Percentiles rank a stretch among this genome's conserved stretches.
These are phyloP conservation scores for Podiceps cristatus DNA, from an alignment of 2,113 vertebrate species.

Conservation along the genomic window DNA sequence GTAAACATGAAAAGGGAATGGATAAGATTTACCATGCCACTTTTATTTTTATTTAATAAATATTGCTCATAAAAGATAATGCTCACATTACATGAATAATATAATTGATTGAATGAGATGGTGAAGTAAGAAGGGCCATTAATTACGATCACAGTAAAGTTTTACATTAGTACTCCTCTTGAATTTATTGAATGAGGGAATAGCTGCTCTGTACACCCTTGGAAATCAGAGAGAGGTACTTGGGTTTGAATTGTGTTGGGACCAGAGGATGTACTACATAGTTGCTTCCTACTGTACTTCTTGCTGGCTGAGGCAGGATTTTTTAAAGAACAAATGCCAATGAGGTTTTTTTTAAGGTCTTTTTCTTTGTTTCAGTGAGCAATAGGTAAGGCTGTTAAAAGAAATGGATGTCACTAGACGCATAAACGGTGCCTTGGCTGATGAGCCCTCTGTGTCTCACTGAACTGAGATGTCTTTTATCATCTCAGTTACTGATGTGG, in stretches of 20 bases:
- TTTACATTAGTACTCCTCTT: background rate
- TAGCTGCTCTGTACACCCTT: background rate
- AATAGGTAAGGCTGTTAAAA: background rate
- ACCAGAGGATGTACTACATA: background rate
- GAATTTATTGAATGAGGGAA: slow-evolving; percentile 1
- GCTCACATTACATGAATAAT: slow-evolving; percentile 18
- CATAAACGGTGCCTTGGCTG: background rate
- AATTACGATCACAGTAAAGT: slow-evolving; percentile 6
- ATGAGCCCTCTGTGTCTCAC: background rate
- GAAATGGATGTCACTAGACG: background rate
- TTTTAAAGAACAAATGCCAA: background rate
- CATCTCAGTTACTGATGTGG: background rate
- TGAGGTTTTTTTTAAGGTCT: background rate
- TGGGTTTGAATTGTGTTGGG: background rate
- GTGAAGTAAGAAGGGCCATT: slow-evolving; percentile 17
- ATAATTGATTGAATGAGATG: slow-evolving; percentile 29
- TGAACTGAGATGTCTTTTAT: background rate
- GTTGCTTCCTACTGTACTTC: background rate
- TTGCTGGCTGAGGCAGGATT: background rate
- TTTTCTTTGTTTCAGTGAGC: background rate
- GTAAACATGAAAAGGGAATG: background rate
- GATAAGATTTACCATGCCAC: background rate
- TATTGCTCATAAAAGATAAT: slow-evolving; percentile 23
- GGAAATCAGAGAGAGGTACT: background rate
- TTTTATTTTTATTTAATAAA: slow-evolving; percentile 56